A percentile compares a stretch with the other conserved stretches of the same genome.
Evolutionary conservation across 2,797 vertebrate genomes (phyloP).

Genomic region (Sebastes diaconus): DNA sequence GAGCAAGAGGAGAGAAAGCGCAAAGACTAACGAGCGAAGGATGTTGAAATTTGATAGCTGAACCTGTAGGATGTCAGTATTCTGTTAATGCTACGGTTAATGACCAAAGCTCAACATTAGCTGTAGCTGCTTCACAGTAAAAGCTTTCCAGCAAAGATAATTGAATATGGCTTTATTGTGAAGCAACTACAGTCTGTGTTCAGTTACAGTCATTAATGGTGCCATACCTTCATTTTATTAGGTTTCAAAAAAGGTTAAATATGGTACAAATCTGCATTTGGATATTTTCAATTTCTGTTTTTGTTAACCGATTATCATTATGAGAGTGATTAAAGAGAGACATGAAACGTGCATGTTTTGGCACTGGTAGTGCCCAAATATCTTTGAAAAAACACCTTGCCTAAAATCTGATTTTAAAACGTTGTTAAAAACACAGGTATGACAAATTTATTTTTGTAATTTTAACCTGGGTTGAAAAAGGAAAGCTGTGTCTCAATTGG

Average conservation of each 20-base stretch:
- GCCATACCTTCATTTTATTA: not conserved
- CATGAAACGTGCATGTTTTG: no score
- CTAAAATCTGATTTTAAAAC: no score
- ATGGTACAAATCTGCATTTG: not conserved
- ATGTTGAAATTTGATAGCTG: slow-evolving; percentile 19
- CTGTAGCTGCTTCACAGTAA: slow-evolving; percentile 19
- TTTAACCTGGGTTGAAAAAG: no score
- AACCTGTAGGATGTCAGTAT: slow-evolving; percentile 23
- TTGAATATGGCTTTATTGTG: slow-evolving; percentile 4
- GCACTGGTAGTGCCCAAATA: no score
- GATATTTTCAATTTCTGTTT: not conserved
- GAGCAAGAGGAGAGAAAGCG: slow-evolving; percentile 14
- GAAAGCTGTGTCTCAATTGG: no score
- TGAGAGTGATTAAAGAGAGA: no score
- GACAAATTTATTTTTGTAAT: no score
- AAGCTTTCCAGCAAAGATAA: slow-evolving; percentile 6
- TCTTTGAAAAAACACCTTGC: no score
- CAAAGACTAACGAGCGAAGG: slow-evolving; percentile 13
- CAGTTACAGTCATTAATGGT: slow-evolving; percentile 5
- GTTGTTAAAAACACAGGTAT: no score
- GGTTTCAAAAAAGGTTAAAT: not conserved
- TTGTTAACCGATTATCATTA: not conserved
- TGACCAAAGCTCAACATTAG: slow-evolving; percentile 30
- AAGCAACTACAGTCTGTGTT: slow-evolving; percentile 1
- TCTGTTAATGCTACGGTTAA: slow-evolving; percentile 18